phyloP scores from a whole-genome alignment of 2,888 invertebrate genomes.

The Mystacides longicornis region DNA sequence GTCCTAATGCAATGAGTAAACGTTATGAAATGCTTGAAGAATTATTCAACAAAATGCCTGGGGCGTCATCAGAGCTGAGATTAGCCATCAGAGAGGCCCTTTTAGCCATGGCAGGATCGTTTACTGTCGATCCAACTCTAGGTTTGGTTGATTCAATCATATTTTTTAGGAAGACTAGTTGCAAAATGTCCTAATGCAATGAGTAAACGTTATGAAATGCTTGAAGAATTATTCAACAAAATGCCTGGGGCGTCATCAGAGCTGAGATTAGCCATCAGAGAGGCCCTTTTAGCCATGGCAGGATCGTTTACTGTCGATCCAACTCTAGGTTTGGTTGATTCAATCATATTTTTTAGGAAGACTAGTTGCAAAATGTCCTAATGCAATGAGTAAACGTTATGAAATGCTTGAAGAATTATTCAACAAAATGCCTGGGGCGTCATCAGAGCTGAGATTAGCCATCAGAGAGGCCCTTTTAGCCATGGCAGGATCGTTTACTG shows the following conservation, averaged over 20 bases:
- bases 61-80: slow-evolving; percentile 48
- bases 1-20: slow-evolving; percentile 38
- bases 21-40: slow-evolving; percentile 43
- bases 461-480: slow-evolving; percentile 61
- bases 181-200: slow-evolving; percentile 40
- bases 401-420: slow-evolving; percentile 42
- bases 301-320: slow-evolving; percentile 48
- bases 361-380: slow-evolving; percentile 41
- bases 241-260: slow-evolving; percentile 47
- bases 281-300: slow-evolving; percentile 62
- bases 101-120: slow-evolving; percentile 60
- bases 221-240: slow-evolving; percentile 45
- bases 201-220: slow-evolving; percentile 38
- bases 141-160: too few relatives aligned
- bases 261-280: slow-evolving; percentile 57
- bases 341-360: slow-evolving; percentile 30
- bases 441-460: slow-evolving; percentile 53
- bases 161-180: slow-evolving; percentile 33
- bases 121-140: slow-evolving; percentile 36
- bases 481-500: slow-evolving; percentile 58
- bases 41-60: slow-evolving; percentile 44
- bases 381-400: slow-evolving; percentile 39
- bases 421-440: slow-evolving; percentile 43
- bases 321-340: too few relatives aligned
- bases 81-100: slow-evolving; percentile 62